Conservation (phyloP, 2,888 invertebrate genomes). For the Notocelia uddmanniana region DNA sequence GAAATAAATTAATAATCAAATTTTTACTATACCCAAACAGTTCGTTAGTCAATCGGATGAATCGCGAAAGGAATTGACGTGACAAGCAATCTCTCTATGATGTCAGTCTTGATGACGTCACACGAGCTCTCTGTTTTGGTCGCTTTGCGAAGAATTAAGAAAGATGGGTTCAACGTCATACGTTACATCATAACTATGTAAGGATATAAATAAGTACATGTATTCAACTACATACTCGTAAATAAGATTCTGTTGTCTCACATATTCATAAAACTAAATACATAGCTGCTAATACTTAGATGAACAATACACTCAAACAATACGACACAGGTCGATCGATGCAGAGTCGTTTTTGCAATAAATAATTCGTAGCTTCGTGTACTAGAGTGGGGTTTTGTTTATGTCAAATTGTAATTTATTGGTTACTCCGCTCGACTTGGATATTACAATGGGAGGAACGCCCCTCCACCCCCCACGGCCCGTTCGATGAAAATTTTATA, state of each 20-base stretch:
- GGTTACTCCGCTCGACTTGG: constrained; percentile 79
- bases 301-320: background rate
- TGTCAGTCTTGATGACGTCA: background rate
- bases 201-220: too few relatives aligned
- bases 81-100: background rate
- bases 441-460: constrained; percentile 75
- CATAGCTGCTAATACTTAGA: background rate
- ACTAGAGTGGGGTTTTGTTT: constrained; percentile 79
- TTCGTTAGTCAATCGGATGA: background rate
- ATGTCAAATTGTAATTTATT: constrained; percentile 85
- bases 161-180: too few relatives aligned
- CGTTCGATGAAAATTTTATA: constrained; percentile 82
- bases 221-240: too few relatives aligned
- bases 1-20: too few relatives aligned
- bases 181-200: too few relatives aligned
- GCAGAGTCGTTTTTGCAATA: constrained; percentile 68
- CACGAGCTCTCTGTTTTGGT: background rate
- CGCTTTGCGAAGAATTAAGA: background rate
- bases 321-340: constrained; percentile 46
- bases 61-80: background rate
- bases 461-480: constrained; percentile 60
- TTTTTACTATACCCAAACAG: background rate
- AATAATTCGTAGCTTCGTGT: constrained; percentile 78
- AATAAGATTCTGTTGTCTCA: background rate
- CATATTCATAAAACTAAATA: background rate